A percentile compares a stretch with the other conserved stretches of the same genome.
phyloP scores from a whole-genome alignment of 2,888 invertebrate species.

The Erebia aethiops region DNA sequence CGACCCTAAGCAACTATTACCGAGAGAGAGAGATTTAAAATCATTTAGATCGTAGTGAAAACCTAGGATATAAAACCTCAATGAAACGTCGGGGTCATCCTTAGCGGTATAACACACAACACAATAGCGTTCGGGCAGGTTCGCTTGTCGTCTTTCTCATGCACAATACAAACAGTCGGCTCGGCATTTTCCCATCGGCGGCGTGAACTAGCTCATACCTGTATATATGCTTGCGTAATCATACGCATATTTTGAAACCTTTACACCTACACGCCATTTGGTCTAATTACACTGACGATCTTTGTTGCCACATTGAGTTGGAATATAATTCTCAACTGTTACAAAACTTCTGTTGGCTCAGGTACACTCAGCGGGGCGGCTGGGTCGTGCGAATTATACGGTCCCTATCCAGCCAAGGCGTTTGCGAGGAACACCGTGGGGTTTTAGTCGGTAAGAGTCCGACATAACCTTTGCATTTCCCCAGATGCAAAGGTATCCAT shows the following conservation, averaged over 20 bases:
- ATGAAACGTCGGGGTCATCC: not conserved
- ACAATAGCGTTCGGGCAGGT: conserved; percentile 14
- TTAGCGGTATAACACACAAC: conserved; percentile 6
- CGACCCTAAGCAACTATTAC: too few relatives aligned
- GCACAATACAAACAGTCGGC: conserved; percentile 19
- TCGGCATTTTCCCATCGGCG: conserved; percentile 18
- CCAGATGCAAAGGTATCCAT: too few relatives aligned
- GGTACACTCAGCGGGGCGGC: too few relatives aligned
- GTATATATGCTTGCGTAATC: conserved; percentile 33
- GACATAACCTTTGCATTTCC: too few relatives aligned
- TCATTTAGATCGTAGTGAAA: too few relatives aligned
- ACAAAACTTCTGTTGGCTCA: not conserved
- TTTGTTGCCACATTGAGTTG: not conserved
- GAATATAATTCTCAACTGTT: not conserved
- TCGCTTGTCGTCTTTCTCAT: conserved; percentile 20
- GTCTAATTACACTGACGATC: not conserved
- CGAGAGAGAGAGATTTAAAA: too few relatives aligned
- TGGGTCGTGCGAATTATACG: too few relatives aligned
- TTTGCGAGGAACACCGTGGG: too few relatives aligned
- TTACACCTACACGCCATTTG: conserved; percentile 1
- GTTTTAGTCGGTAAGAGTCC: too few relatives aligned
- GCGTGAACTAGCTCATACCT: conserved; percentile 16
- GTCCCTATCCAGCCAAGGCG: too few relatives aligned
- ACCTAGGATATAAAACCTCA: too few relatives aligned
- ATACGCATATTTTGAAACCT: conserved; percentile 23